Percentiles rank a stretch among this genome's conserved stretches.
phyloP scores from a whole-genome alignment of 2,797 vertebrate species.

The Onychomys leucogaster region DNA sequence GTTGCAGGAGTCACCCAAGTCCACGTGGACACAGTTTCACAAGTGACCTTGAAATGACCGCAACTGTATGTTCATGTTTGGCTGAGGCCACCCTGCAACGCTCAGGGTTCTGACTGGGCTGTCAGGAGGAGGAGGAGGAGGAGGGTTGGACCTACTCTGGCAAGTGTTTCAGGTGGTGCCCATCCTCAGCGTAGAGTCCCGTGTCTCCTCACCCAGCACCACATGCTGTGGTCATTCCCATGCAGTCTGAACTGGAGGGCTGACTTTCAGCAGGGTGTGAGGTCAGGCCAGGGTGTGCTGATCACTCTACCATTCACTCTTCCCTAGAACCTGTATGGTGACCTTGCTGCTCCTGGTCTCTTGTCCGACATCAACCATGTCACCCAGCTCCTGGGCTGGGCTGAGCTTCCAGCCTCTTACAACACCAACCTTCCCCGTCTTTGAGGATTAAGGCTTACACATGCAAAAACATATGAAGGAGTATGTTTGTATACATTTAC shows the following conservation, averaged over 20 bases:
- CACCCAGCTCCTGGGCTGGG: neutral
- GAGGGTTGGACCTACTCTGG: neutral
- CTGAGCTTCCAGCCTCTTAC: neutral
- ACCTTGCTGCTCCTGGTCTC: neutral
- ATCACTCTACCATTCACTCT: neutral
- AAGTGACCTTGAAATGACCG: conserved; percentile 64
- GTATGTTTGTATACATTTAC: neutral
- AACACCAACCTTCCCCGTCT: neutral
- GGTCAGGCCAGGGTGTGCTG: neutral
- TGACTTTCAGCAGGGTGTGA: neutral
- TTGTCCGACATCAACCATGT: neutral
- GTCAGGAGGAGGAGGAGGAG: neutral
- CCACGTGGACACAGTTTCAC: neutral
- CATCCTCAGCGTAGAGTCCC: neutral
- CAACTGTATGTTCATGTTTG: conserved; percentile 46
- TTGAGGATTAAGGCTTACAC: neutral
- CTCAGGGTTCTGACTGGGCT: neutral
- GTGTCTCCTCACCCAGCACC: neutral
- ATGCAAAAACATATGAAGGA: neutral
- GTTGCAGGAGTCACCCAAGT: conserved; percentile 50
- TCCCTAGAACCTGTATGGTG: neutral
- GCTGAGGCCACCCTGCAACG: neutral
- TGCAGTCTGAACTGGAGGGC: neutral
- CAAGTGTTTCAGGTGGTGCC: neutral
- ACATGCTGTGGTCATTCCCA: neutral